phyloP scores from a whole-genome alignment of 2,888 invertebrate species.

The Zaprionus obscuricornis region DNA sequence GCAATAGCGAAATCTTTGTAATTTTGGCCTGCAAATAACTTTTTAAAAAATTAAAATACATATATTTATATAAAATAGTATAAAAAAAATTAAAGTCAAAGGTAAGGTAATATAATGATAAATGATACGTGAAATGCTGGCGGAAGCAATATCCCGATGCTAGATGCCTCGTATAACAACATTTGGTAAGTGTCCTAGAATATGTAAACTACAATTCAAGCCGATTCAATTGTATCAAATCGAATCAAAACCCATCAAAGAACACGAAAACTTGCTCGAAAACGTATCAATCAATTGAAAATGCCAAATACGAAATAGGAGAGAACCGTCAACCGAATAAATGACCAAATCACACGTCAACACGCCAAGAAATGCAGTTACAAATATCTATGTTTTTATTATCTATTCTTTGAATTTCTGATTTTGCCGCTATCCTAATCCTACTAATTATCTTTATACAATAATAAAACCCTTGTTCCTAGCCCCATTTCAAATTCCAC shows the following conservation, averaged over 20 bases:
- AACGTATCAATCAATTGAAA: constrained; percentile 50
- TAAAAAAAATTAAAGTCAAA: constrained; percentile 56
- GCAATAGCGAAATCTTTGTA: too few relatives aligned
- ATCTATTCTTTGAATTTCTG: constrained; percentile 35
- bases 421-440: not conserved
- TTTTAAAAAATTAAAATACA: constrained; percentile 8
- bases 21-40: too few relatives aligned
- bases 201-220: constrained; percentile 57
- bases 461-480: too few relatives aligned
- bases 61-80: constrained; percentile 19
- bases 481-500: not conserved
- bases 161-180: constrained; percentile 80
- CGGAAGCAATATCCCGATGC: constrained; percentile 78
- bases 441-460: not conserved
- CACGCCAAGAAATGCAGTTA: constrained; percentile 73
- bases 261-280: constrained; percentile 68
- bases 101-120: constrained; percentile 81
- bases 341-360: constrained; percentile 81
- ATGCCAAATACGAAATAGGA: constrained; percentile 52
- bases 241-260: constrained; percentile 34
- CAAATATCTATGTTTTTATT: constrained; percentile 30
- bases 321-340: constrained; percentile 39
- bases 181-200: constrained; percentile 82
- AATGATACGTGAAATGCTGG: constrained; percentile 75
- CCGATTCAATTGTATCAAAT: constrained; percentile 36